These are phyloP conservation scores for Danaus chrysippus DNA, from an alignment of 2,888 invertebrate genomes.

Conservation along the genomic window DNA sequence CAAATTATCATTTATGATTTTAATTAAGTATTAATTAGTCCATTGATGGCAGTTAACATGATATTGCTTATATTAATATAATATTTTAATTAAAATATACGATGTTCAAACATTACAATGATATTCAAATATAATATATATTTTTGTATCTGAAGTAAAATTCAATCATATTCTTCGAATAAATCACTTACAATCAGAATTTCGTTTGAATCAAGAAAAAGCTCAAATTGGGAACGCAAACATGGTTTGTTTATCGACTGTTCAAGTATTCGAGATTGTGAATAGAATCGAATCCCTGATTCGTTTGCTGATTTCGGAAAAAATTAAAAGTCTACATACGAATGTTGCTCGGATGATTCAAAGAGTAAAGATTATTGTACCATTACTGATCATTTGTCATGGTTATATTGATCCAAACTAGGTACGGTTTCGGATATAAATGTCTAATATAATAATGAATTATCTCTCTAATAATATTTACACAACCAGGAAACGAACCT, in stretches of 20 bases:
- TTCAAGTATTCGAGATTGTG: conserved; percentile 24
- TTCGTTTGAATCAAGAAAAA: conserved; percentile 32
- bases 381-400: background rate
- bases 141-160: conserved; percentile 9
- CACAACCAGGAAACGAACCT: no score
- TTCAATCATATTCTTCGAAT: conserved; percentile 24
- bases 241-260: conserved; percentile 33
- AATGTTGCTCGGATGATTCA: background rate
- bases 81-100: no score
- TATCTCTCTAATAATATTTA: no score
- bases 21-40: no score
- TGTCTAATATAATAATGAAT: no score
- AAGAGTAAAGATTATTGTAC: background rate
- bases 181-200: conserved; percentile 33
- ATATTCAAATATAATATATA: no score
- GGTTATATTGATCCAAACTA: background rate
- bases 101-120: no score
- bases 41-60: no score
- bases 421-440: no score
- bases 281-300: conserved; percentile 22
- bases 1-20: no score
- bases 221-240: conserved; percentile 32
- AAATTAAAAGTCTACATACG: conserved; percentile 15
- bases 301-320: conserved; percentile 25
- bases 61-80: no score